phyloP scores from a whole-genome alignment of 2,797 vertebrate species.

The Babyrousa celebensis region DNA sequence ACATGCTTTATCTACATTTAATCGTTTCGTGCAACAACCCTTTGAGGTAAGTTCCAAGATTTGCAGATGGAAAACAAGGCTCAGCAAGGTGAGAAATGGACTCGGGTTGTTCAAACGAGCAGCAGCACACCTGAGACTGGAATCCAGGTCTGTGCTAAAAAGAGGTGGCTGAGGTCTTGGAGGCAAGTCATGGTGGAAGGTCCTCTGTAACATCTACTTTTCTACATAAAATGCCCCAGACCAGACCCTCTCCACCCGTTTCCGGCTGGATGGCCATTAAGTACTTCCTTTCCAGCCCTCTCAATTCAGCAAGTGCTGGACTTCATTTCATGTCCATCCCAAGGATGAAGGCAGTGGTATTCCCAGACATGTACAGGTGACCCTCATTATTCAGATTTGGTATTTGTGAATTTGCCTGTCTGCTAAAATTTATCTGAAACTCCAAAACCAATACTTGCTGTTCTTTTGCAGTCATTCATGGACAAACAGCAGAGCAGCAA shows the following conservation, averaged over 20 bases:
- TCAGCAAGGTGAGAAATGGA: neutral
- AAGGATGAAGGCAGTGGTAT: neutral
- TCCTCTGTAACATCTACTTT: neutral
- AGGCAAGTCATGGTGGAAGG: neutral
- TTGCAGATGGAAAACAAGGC: neutral
- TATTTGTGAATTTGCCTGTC: neutral
- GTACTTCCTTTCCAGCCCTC: neutral
- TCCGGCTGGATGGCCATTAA: neutral
- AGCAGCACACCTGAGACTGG: neutral
- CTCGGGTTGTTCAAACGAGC: fast-evolving
- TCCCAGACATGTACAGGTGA: neutral
- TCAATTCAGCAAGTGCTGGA: neutral
- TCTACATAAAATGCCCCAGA: neutral
- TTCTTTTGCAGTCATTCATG: neutral
- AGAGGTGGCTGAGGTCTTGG: neutral
- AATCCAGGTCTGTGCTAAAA: neutral
- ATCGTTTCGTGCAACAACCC: neutral
- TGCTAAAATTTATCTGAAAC: neutral
- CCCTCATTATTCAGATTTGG: neutral
- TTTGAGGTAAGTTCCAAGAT: neutral
- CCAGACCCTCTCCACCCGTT: neutral
- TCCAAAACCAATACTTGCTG: neutral
- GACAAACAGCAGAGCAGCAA: neutral
- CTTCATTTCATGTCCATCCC: neutral
- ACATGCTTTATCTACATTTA: neutral